A percentile compares a stretch with the other conserved stretches of the same genome.
Evolutionary conservation across 2,113 vertebrate species (phyloP).

Genomic region (Hippopotamus amphibius): DNA sequence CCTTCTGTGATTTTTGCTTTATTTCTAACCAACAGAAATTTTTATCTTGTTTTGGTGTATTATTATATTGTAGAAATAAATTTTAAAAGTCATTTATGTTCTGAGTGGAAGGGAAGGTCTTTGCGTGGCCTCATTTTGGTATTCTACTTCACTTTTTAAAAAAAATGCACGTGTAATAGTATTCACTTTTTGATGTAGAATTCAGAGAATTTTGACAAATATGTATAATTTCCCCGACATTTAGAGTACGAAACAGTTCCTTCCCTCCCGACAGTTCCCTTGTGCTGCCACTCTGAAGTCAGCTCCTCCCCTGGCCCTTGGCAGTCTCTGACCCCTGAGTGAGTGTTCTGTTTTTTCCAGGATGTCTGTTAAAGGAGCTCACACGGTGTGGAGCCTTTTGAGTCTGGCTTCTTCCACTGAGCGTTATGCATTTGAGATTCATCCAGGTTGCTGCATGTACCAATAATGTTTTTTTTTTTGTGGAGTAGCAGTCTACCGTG

Average conservation of each 20-base stretch:
- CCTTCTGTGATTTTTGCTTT: background rate
- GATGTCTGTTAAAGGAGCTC: background rate
- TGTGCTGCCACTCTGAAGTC: no score
- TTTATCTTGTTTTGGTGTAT: background rate
- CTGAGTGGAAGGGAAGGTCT: background rate
- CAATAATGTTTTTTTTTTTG: background rate
- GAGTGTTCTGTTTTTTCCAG: background rate
- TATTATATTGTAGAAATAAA: background rate
- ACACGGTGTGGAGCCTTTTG: background rate
- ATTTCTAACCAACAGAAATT: background rate
- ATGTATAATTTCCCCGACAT: background rate
- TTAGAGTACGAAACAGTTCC: background rate
- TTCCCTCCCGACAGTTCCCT: background rate
- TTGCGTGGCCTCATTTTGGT: background rate
- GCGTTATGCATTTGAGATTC: background rate
- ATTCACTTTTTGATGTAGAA: background rate
- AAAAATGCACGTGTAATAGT: no score
- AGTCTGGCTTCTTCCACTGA: background rate
- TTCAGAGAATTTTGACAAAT: background rate
- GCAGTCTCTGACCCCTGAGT: background rate
- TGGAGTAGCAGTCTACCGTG: no score
- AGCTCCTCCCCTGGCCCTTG: background rate
- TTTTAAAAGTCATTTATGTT: background rate
- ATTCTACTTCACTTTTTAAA: background rate
- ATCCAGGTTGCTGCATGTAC: fast-evolving